phyloP scores from a whole-genome alignment of 2,888 invertebrate species.

The Trachelus tabidus region DNA sequence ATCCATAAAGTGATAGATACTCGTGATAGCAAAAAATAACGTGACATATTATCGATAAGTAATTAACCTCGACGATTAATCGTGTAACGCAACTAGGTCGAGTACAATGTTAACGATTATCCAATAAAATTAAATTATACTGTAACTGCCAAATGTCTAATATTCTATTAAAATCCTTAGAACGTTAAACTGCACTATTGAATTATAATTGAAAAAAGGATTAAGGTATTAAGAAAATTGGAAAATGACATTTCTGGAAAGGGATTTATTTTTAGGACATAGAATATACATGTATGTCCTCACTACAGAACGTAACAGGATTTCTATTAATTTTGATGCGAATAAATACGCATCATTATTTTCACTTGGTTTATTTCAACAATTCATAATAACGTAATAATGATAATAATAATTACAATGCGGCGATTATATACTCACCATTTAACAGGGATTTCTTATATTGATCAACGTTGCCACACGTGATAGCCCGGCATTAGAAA shows the following conservation, averaged over 20 bases:
- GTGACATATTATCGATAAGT: background rate
- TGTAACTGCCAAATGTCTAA: background rate
- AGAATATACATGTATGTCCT: background rate
- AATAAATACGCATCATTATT: conserved; percentile 40
- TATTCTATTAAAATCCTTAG: background rate
- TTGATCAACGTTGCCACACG: conserved; percentile 65
- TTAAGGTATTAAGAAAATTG: background rate
- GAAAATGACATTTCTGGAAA: background rate
- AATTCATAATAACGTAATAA: conserved; percentile 53
- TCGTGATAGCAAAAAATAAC: background rate
- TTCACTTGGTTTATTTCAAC: conserved; percentile 66
- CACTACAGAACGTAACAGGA: background rate
- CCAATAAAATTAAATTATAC: background rate
- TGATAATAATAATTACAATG: conserved; percentile 64
- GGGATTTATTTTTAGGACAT: background rate
- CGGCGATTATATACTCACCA: conserved; percentile 64
- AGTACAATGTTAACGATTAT: background rate
- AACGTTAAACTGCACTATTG: background rate
- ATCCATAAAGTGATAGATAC: background rate
- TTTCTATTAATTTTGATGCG: background rate
- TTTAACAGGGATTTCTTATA: conserved; percentile 65
- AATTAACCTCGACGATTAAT: background rate
- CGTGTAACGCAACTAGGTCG: background rate
- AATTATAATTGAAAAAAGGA: background rate
- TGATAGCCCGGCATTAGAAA: conserved; percentile 64